Evolutionary conservation across 2,888 invertebrate genomes (phyloP).

Genomic region (Catocala sponsa): DNA sequence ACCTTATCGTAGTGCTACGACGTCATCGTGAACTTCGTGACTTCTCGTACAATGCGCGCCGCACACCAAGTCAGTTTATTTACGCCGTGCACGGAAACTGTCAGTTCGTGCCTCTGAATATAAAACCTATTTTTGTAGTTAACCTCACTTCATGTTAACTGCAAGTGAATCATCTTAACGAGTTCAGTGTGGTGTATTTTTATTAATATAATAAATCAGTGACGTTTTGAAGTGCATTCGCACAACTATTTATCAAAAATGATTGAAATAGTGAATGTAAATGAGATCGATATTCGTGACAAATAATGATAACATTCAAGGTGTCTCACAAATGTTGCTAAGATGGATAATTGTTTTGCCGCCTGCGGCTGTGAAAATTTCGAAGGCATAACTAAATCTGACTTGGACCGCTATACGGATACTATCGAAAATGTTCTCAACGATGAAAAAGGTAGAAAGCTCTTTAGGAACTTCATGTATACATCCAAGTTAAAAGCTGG

Average conservation of each 20-base stretch:
- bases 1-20: conserved; percentile 44
- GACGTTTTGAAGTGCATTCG: conserved; percentile 20
- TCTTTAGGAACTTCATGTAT: conserved; percentile 83
- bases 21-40: conserved; percentile 58
- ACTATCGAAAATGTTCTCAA: conserved; percentile 84
- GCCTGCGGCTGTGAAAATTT: conserved; percentile 81
- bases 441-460: conserved; percentile 78
- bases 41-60: conserved; percentile 40
- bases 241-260: conserved; percentile 23
- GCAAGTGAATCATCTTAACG: conserved; percentile 40
- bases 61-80: conserved; percentile 70
- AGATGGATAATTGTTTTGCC: conserved; percentile 84
- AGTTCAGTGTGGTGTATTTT: conserved; percentile 4
- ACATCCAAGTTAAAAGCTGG: conserved; percentile 78
- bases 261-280: conserved; percentile 26
- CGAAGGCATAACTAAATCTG: conserved; percentile 79
- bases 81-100: conserved; percentile 66
- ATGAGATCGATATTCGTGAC: conserved; percentile 69
- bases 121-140: conserved; percentile 78
- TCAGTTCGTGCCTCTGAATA: conserved; percentile 54
- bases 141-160: conserved; percentile 74
- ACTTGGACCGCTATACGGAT: conserved; percentile 84
- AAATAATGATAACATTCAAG: conserved; percentile 59
- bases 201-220: conserved; percentile 1
- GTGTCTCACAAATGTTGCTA: conserved; percentile 65